Percentiles rank a stretch among this genome's conserved stretches.
Conservation (phyloP, 2,113 vertebrate species). For the Trachemys scripta region DNA sequence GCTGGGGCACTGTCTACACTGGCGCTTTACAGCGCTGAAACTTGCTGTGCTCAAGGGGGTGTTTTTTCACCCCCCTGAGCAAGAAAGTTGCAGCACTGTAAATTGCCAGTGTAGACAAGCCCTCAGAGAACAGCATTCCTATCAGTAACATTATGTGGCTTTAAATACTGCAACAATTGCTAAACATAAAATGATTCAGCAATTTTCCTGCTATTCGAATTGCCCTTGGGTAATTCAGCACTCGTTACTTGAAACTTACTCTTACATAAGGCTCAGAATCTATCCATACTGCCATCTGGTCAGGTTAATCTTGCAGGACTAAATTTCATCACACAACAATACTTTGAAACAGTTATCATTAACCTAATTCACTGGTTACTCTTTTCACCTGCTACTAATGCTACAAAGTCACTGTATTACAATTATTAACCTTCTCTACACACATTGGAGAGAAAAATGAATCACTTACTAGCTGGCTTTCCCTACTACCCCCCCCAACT, state of each 20-base stretch:
- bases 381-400: background rate
- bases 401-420: background rate
- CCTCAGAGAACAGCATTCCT: background rate
- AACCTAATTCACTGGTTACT: conserved; percentile 2
- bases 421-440: background rate
- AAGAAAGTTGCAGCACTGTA: no score
- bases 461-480: background rate
- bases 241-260: background rate
- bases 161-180: background rate
- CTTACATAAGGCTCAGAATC: background rate
- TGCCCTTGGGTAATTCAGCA: background rate
- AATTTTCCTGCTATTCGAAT: background rate
- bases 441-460: background rate
- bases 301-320: background rate
- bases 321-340: background rate
- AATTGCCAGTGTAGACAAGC: no score
- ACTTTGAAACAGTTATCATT: conserved; percentile 19
- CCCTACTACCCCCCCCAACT: background rate
- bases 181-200: background rate
- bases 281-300: background rate
- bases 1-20: no score
- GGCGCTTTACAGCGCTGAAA: no score
- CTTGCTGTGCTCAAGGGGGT: no score
- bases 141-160: background rate
- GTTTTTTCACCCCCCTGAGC: no score